Evolutionary conservation across 2,888 invertebrate species (phyloP).

Genomic region (Morpho deidamia): DNA sequence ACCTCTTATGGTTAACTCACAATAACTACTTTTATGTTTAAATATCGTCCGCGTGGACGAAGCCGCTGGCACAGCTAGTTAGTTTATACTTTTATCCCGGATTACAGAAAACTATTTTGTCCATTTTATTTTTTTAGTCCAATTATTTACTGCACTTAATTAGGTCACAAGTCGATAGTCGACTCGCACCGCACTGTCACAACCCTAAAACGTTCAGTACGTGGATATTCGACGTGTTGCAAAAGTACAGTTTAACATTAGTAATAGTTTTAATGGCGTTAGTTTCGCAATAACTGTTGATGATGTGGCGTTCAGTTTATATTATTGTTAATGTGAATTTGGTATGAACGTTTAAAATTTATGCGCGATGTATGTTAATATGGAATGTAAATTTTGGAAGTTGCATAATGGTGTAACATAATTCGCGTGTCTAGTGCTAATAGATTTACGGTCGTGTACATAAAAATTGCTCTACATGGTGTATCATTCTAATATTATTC

Average conservation of each 20-base stretch:
- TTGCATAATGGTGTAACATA: background rate
- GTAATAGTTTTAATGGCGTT: background rate
- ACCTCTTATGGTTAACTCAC: no score
- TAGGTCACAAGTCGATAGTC: no score
- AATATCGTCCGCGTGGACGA: no score
- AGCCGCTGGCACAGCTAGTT: no score
- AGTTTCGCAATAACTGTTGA: slow-evolving; percentile 1
- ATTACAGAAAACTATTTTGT: no score
- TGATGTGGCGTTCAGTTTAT: background rate
- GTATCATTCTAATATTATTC: no score
- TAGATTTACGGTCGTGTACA: background rate
- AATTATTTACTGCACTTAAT: no score
- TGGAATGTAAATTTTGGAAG: background rate
- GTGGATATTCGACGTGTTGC: background rate
- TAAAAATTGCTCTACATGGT: background rate
- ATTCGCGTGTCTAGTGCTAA: background rate
- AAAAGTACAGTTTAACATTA: background rate
- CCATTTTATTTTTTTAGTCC: no score
- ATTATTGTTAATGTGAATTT: slow-evolving; percentile 1
- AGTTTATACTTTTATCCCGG: no score
- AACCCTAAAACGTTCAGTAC: background rate
- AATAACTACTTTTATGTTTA: no score
- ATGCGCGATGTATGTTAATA: slow-evolving; percentile 4
- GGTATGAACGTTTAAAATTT: background rate
- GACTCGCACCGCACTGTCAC: background rate